Evolutionary conservation across 2,888 invertebrate genomes (phyloP).

Genomic region (Nomada goodeniana): DNA sequence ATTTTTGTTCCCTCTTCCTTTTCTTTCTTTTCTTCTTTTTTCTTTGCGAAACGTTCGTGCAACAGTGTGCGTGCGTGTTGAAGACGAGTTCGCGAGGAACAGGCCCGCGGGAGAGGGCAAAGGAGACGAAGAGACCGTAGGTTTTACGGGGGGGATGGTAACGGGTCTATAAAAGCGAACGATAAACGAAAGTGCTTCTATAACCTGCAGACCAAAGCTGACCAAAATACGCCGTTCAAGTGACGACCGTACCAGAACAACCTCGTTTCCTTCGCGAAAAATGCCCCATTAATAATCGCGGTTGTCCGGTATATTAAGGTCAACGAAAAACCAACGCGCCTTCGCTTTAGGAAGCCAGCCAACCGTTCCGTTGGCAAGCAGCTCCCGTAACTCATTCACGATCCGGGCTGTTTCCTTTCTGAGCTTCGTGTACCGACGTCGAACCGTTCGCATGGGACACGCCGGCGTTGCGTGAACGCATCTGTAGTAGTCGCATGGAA

Average conservation of each 20-base stretch:
- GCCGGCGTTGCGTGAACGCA: background rate
- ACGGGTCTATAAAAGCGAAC: constrained; percentile 18
- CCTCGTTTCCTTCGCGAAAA: constrained; percentile 28
- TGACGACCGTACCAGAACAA: constrained; percentile 18
- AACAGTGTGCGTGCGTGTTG: background rate
- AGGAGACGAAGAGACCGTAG: too few species aligned
- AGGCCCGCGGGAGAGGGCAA: constrained; percentile 3
- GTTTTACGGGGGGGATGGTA: background rate
- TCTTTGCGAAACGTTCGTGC: background rate
- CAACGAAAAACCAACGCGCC: constrained; percentile 33
- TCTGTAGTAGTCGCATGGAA: background rate
- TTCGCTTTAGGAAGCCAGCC: constrained; percentile 44
- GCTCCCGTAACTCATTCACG: constrained; percentile 24
- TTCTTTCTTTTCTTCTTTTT: too few species aligned
- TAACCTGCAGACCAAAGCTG: background rate
- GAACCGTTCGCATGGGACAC: background rate
- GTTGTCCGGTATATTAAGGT: constrained; percentile 42
- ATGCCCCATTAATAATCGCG: constrained; percentile 46
- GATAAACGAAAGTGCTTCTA: constrained; percentile 35
- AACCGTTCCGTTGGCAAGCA: constrained; percentile 33
- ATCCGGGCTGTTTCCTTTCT: background rate
- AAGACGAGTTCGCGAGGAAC: background rate
- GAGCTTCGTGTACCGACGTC: background rate
- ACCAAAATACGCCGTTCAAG: constrained; percentile 24
- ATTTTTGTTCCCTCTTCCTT: background rate